Conservation (phyloP, 1,140 invertebrate genomes). For the Marisa cornuarietis region DNA sequence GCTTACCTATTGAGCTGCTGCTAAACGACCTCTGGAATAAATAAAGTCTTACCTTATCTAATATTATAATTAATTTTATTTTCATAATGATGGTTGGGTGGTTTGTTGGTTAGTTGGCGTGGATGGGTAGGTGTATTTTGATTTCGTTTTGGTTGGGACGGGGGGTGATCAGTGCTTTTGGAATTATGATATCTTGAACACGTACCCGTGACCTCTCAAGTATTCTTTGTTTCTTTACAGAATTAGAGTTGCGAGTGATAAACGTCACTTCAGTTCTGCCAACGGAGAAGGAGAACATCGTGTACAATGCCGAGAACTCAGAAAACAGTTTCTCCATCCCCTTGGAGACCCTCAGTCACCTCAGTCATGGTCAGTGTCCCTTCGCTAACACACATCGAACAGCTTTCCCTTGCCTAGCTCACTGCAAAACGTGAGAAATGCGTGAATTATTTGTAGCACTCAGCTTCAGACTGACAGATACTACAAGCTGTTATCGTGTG, state of each 20-base stretch:
- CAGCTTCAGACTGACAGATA: too few relatives aligned
- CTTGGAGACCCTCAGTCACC: slow-evolving; percentile 31
- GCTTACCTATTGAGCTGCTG: too few relatives aligned
- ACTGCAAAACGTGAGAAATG: neutral
- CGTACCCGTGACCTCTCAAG: neutral
- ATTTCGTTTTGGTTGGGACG: neutral
- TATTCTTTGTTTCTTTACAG: slow-evolving; percentile 21
- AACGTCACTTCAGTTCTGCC: slow-evolving; percentile 17
- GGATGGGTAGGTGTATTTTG: neutral
- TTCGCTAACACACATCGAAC: neutral
- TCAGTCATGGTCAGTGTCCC: slow-evolving; percentile 35
- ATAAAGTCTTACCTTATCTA: too few relatives aligned
- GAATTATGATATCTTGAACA: neutral
- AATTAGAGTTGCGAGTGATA: slow-evolving; percentile 39
- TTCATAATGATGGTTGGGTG: too few relatives aligned
- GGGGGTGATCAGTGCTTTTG: too few relatives aligned
- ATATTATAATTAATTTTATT: too few relatives aligned
- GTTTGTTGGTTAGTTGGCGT: too few relatives aligned
- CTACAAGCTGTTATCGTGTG: neutral
- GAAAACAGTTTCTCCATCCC: slow-evolving; percentile 42
- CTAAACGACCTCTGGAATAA: too few relatives aligned
- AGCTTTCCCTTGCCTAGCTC: neutral
- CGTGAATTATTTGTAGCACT: too few relatives aligned
- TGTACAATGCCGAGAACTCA: slow-evolving; percentile 22
- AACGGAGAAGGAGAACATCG: slow-evolving; percentile 9